Evolutionary conservation across 2,113 vertebrate species (phyloP), one percentile per base, ranked within the genome.

Genomic region (Cyprinodon tularosa): DNA sequence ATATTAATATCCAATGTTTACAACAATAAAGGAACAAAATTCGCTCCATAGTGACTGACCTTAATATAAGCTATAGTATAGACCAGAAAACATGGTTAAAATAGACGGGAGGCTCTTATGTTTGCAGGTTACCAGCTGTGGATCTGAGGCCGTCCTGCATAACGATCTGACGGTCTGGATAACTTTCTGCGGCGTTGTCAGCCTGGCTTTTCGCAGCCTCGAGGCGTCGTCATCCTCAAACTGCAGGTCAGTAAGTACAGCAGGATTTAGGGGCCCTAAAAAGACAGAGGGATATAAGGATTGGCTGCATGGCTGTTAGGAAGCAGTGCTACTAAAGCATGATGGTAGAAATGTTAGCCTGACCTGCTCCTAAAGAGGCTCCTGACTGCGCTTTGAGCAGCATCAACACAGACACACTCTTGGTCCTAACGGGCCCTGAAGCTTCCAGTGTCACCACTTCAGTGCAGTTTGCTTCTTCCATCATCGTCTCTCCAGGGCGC

Each of bases 381-480:
- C 83, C 91, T 12, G 90, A 76, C 83, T 94, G 91, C 13, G 90
- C 89, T 82, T 92, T 89, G 59, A 95, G 89, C 70, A 94, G 88
- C 29, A 87, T 66, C 45, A 95, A 77, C 4, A 80, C 88, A 2
- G 94, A 94, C 29, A 86, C 60, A 0, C 93, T 94, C 81, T 88
- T 88, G 10, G 89, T 93, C 71, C 87, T 92, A 12, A 91, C 78
- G 10, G 72, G 69, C 14, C 90, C 88, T 44, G 86, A 12, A 0
- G 88, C 85, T 22, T 80, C 71, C 74, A 94, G 45, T 15, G 87
- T 87, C 53, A 94, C 66, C 0, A 57, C 77, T 85, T 95, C 94
- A 50, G 94, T 94, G 65, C 94, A 95, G 87, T 95, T 95, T 22
- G 92, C 93, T 77, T 93, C 93, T 68, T 94, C 90, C 89, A 94